Base-by-base conservation (phyloP, 2,888 invertebrate genomes). In the Metalampra italica region DNA sequence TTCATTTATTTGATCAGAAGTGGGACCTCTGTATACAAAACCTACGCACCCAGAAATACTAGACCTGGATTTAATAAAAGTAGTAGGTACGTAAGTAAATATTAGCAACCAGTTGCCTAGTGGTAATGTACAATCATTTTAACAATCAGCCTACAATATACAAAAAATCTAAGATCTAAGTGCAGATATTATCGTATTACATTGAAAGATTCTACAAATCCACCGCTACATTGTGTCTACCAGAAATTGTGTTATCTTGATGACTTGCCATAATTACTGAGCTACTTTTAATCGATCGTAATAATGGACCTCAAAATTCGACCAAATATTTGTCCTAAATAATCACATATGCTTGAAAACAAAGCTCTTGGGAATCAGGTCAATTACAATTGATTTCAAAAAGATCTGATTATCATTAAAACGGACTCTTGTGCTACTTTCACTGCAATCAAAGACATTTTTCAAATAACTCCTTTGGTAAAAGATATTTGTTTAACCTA, bases 361-460 rank as follows among this genome's bases (percentile, higher is more conserved):
- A 67, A 66, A 56, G 49, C 54, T 48, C 45, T 56, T 69, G 66
- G 51, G 66, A 74, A 71, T 57, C 50, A 56, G 67, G 66, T 52
- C 66, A 46, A 49, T 50, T 51, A 60, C 62, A 64, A 64, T 68
- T 63, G 62, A 72, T 66, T 56, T 56, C 44, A 50, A 54, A 53
- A 49, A 54, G 46, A 52, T 57, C 55, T 52, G 54, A 57, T 62
- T 60, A 54, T 55, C 29, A 49, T 48, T 54, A 57, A 50, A 39
- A 29, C 40, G 38, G 51, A 49, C 54, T 62, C 54, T 55, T 50
- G 15, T 30, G 54, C 50, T 60, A 55, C 72, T 71, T 72, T 73
- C 71, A 56, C 62, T 54, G 43, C 46, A 53, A 50, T 51, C 15
- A 42, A 4, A 22, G 8, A 15, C 8, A 46, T 13, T 39, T 45